A percentile compares a stretch with the other conserved stretches of the same genome.
Evolutionary conservation across 2,888 invertebrate species (phyloP).

Genomic region (Pocota personata): DNA sequence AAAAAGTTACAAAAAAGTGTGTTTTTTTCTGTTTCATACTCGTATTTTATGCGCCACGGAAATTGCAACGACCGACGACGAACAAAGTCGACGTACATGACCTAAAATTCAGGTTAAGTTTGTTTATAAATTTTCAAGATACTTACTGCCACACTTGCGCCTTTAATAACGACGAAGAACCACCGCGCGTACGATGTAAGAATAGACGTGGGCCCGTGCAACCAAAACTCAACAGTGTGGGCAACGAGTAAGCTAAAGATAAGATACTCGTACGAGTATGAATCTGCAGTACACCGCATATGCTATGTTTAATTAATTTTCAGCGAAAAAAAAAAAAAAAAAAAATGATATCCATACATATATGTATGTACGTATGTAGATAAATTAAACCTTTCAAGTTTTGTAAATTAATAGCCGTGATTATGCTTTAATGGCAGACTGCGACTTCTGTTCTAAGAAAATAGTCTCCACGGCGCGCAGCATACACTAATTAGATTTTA

Average conservation of each 20-base stretch:
- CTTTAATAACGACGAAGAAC: constrained; percentile 38
- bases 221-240: constrained; percentile 15
- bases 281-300: background rate
- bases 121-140: constrained; percentile 67
- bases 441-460: constrained; percentile 28
- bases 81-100: constrained; percentile 70
- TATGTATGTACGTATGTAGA: constrained; percentile 2
- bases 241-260: background rate
- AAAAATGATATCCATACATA: too few species aligned
- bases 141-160: constrained; percentile 44
- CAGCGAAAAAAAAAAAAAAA: constrained; percentile 31
- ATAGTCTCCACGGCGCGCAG: background rate
- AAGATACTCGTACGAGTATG: background rate
- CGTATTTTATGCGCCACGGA: constrained; percentile 57
- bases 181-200: background rate
- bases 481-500: constrained; percentile 14
- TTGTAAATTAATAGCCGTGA: constrained; percentile 40
- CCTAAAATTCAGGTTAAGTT: constrained; percentile 73
- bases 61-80: constrained; percentile 56
- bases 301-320: constrained; percentile 57
- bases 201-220: constrained; percentile 14
- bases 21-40: background rate
- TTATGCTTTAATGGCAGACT: constrained; percentile 40
- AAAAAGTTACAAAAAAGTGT: background rate
- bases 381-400: constrained; percentile 61